Conservation (phyloP, 2,113 vertebrate genomes). For the Columba livia region DNA sequence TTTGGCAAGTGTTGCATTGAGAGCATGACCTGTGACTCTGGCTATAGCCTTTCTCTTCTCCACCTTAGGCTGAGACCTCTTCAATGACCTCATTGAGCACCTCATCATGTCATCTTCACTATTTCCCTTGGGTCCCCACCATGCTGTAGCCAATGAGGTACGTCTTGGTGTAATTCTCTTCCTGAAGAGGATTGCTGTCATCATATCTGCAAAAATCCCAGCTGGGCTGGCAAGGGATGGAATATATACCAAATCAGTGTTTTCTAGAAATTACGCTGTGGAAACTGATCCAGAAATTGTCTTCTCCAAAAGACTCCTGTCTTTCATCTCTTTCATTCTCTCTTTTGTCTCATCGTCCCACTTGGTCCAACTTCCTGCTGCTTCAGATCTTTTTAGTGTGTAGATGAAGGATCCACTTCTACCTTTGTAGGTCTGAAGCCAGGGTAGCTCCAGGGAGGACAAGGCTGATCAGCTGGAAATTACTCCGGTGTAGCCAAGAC, state of each 20-base stretch:
- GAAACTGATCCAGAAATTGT: neutral
- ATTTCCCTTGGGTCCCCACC: neutral
- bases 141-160: neutral
- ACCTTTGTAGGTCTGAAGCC: neutral
- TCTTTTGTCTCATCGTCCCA: neutral
- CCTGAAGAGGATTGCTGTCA: neutral
- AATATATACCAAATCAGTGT: neutral
- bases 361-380: neutral
- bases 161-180: neutral
- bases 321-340: neutral
- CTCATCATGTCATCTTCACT: neutral
- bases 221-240: neutral
- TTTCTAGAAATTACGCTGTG: neutral
- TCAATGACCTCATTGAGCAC: neutral
- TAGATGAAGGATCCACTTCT: neutral
- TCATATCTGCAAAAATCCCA: neutral
- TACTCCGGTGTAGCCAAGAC: neutral
- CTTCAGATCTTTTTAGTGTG: neutral
- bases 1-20: neutral
- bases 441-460: neutral
- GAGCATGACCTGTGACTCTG: rapidly evolving
- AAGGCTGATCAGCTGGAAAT: neutral
- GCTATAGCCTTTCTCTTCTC: neutral
- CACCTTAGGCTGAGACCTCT: neutral
- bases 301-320: neutral